Base-by-base conservation (phyloP, 2,113 vertebrate genomes). In the Canis aureus region DNA sequence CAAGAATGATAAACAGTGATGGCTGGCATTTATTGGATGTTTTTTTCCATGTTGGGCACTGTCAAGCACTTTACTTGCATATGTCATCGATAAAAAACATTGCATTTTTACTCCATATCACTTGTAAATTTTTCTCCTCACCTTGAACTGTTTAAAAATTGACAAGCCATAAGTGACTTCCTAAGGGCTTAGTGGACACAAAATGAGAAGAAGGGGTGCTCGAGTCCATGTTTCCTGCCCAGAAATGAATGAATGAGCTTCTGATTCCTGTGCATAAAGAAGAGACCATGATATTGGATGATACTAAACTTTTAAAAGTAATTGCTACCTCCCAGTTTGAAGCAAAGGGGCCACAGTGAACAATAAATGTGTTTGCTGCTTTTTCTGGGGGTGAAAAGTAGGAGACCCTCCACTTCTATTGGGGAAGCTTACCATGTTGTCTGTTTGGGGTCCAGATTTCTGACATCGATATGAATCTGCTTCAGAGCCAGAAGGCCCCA, bases 81-180 rank as follows among this genome's bases (percentile, higher is more conserved):
- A 64, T 55, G 19, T 91, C 23, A 71, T 62, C 55, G 51, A 20
- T 73, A 84, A 83, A 55, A 22, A 66, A 49, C 79, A 98, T 98
- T 98, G 62, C 97, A 96, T 98, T 94, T 97, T 93, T 87, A 29
- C 27, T 94, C 98, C 95, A 97, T 98, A 98, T 98, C 95, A 96
- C 74, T 59, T 92, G 83, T 92, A 97, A 89, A 85, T 87, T 60
- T 22, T 98, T 97, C 67, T 82, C 53, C 93, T 97, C 43, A 29
- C 98, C 96, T 95, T 94, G 94, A 74, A 78, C 89, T 93, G 91
- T 97, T 97, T 97, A 89, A 97, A 98, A 98, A 97, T 96, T 96
- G 84, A 96, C 98, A 97, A 96, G 92, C 78, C 80, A 53, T 96
- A 96, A 96, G 97, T 92, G 94, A 79, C 91, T 98, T 97, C 95